Evolutionary conservation across 2,888 invertebrate genomes (phyloP), one percentile per base, ranked within the genome.

Genomic region (Hipparchia semele): DNA sequence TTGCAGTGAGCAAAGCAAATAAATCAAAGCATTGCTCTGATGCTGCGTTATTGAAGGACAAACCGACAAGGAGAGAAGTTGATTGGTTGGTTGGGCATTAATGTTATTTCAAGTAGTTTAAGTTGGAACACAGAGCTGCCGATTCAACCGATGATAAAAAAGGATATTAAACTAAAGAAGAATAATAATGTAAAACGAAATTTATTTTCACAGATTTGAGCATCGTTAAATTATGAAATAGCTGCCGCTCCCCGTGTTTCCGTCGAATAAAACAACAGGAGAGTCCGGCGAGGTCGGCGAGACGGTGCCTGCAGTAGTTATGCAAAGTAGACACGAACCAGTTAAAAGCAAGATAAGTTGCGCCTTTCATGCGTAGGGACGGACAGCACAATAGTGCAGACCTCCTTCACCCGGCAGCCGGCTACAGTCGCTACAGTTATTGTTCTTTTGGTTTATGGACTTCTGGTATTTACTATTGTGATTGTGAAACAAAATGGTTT

Each of bases 381-480:
- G 2, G 46, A 64, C 64, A 23, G 51, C 23, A 62, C 62, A 64
- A 64, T 64, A 10, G 23, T 6, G 64, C 51, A 51, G 59, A 23
- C 23, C 62, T 46, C 62, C n/a, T 61, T 8, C 46, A 46, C 62
- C 62, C 62, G 2, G n/a, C 4, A 6, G 12, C 13, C 23, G n/a
- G 1, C 13, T 6, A 49, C 6, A 33, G 23, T 6, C 13, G 7
- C 13, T 8, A 46, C 46, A 46, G n/a, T n/a, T 13, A n/a, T 46
- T 46, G 61, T 62, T 46, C 46, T 13, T 8, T n/a, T 12, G 7
- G 46, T 6, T 62, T 46, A 62, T 46, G 7, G 7, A 46, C n/a
- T 46, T 46, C 61, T 61, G 45, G 61, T 61, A n/a, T 7, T 49
- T 49, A 8, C 49, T 9, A 6, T 39, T 45, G 3, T 12, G 23